Evolutionary conservation across 2,797 vertebrate genomes (phyloP).

Genomic region (Oceanodroma leucorhoa): DNA sequence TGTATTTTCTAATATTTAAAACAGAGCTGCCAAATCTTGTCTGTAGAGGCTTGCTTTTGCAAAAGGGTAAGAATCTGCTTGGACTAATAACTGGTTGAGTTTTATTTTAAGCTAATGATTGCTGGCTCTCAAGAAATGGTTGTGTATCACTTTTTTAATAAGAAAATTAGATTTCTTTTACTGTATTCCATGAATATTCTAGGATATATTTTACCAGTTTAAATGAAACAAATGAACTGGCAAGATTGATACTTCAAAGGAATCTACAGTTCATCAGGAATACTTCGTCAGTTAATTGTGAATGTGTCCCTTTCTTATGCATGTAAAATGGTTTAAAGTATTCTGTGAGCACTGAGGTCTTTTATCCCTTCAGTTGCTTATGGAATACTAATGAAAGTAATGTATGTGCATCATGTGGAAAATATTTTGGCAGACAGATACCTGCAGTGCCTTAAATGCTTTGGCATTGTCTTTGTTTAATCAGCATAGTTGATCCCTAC

Average conservation of each 20-base stretch:
- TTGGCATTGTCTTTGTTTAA: slow-evolving; percentile 39
- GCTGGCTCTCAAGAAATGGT: not conserved
- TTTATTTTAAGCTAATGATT: not conserved
- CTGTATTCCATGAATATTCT: not conserved
- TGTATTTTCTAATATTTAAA: not conserved
- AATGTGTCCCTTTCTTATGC: slow-evolving; percentile 6
- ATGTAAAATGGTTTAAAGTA: slow-evolving; percentile 4
- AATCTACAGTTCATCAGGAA: not conserved
- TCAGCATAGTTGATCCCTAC: not conserved
- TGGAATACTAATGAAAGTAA: slow-evolving; percentile 44
- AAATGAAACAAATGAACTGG: not conserved
- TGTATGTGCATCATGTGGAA: slow-evolving; percentile 48
- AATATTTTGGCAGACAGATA: slow-evolving; percentile 57
- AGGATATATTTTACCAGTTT: not conserved
- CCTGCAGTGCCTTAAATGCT: slow-evolving; percentile 51
- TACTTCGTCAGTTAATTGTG: slow-evolving; percentile 3
- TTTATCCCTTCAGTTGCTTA: slow-evolving; percentile 8
- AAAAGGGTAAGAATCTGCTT: not conserved
- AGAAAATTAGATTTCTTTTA: not conserved
- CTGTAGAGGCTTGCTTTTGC: not conserved
- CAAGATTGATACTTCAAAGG: slow-evolving; percentile 8
- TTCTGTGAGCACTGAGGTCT: slow-evolving; percentile 5
- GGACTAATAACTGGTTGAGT: not conserved
- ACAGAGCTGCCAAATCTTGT: not conserved
- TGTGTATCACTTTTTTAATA: not conserved